A percentile compares a stretch with the other conserved stretches of the same genome.
Evolutionary conservation across 1,140 invertebrate species (phyloP).

Genomic region (Ostrea edulis): DNA sequence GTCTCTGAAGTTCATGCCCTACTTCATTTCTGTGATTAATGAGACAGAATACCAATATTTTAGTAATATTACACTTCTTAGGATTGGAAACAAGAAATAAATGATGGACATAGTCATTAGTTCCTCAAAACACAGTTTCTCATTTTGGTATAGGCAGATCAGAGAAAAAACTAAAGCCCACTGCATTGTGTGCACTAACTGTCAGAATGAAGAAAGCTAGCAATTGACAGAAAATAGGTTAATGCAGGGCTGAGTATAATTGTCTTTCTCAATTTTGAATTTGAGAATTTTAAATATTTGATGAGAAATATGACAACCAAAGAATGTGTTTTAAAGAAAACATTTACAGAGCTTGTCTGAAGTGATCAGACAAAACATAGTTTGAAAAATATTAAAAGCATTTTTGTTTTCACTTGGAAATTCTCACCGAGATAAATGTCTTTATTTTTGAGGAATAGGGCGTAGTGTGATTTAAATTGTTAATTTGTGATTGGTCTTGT

Average conservation of each 20-base stretch:
- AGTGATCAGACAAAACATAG: neutral
- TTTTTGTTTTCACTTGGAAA: neutral
- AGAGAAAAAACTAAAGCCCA: neutral
- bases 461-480: neutral
- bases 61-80: conserved; percentile 1
- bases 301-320: conserved; percentile 5
- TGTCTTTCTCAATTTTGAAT: conserved; percentile 23
- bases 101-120: conserved; percentile 23
- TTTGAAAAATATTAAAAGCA: conserved; percentile 10
- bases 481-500: neutral
- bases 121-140: neutral
- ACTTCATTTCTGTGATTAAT: neutral
- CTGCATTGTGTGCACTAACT: neutral
- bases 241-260: conserved; percentile 8
- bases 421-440: neutral
- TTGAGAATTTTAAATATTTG: conserved; percentile 32
- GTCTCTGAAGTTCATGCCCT: neutral
- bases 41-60: conserved; percentile 12
- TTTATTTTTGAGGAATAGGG: neutral
- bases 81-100: neutral
- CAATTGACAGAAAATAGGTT: neutral
- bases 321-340: neutral
- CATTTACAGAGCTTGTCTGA: conserved; percentile 1
- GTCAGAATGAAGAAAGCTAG: neutral
- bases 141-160: neutral